Evolutionary conservation across 2,113 vertebrate species (phyloP), one percentile per base, ranked within the genome.

Genomic region (Raphicerus campestris): DNA sequence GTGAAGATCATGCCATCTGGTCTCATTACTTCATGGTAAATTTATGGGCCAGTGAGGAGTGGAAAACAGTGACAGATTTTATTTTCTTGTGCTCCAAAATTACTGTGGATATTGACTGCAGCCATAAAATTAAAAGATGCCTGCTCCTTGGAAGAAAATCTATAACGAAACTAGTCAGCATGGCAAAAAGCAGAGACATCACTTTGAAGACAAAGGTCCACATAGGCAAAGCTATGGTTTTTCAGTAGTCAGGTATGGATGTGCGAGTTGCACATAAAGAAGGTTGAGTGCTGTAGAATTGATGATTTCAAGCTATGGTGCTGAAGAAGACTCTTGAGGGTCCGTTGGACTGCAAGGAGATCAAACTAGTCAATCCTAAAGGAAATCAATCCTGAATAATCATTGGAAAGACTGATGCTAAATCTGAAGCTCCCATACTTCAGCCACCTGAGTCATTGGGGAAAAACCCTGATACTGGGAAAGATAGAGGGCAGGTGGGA

Each of bases 31-130:
- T 70, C 63, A 70, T 70, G n/a, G 63, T n/a, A 70, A 35, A 70
- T 9, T n/a, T 63, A n/a, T 63, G 58, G 58, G 55, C 26, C 0
- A 1, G 15, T 2, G 30, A 16, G 32, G 7, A 4, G n/a, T 70
- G 63, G 63, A 70, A 66, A 20, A 70, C 63, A 35, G 16, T 70
- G n/a, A 35, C n/a, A 70, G 32, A 20, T 70, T 35, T 70, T 20
- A 35, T 70, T 35, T 70, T 35, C 17, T 35, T 35, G n/a, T 19
- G 63, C n/a, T 70, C 63, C n/a, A 35, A 70, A 70, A 20, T 70
- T n/a, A 70, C 63, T 70, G 63, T 35, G n/a, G 17, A 35, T 35
- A 11, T n/a, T 35, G 63, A 70, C n/a, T 70, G 63, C 17, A 35
- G n/a, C n/a, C n/a, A 70, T 35, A 20, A 70, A 70, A 35, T 35